These are phyloP conservation scores for Trichonephila inaurata DNA, from an alignment of 1,140 invertebrate genomes.

Conservation along the genomic window DNA sequence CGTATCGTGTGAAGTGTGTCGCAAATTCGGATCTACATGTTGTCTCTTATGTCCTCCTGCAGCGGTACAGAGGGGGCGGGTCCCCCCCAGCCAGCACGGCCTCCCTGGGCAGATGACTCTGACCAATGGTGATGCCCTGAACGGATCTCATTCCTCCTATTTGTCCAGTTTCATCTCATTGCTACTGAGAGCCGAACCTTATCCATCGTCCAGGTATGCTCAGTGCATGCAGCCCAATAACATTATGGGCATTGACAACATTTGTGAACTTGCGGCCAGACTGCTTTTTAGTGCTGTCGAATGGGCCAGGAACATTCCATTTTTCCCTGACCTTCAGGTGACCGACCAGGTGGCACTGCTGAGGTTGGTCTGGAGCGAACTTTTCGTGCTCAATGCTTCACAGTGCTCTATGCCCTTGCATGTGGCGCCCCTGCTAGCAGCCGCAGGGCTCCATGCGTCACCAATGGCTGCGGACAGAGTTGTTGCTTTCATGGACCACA, in stretches of 20 bases:
- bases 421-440: conserved; percentile 95
- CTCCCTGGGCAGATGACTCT: conserved; percentile 86
- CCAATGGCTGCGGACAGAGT: conserved; percentile 99
- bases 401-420: conserved; percentile 99
- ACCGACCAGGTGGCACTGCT: conserved; percentile 94
- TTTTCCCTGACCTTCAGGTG: conserved; percentile 96
- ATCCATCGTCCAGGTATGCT: conserved; percentile 95
- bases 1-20: conserved; percentile 52
- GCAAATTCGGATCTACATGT: conserved; percentile 70
- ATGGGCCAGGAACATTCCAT: conserved; percentile 98
- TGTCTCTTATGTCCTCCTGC: conserved; percentile 79
- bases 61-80: conserved; percentile 98
- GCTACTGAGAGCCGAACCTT: conserved; percentile 96
- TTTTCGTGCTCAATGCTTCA: conserved; percentile 98
- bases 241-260: conserved; percentile 96
- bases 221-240: conserved; percentile 97
- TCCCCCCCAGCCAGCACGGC: conserved; percentile 88
- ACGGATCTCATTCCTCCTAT: conserved; percentile 83
- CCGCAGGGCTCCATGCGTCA: conserved; percentile 89
- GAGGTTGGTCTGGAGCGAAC: conserved; percentile 97
- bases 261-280: conserved; percentile 97
- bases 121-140: conserved; percentile 79
- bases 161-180: conserved; percentile 97
- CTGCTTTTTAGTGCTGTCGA: conserved; percentile 97
- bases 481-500: conserved; percentile 99